A percentile compares a stretch with the other conserved stretches of the same genome.
These are phyloP conservation scores for Phrynosoma platyrhinos DNA, from an alignment of 2,113 vertebrate species.

Conservation along the genomic window DNA sequence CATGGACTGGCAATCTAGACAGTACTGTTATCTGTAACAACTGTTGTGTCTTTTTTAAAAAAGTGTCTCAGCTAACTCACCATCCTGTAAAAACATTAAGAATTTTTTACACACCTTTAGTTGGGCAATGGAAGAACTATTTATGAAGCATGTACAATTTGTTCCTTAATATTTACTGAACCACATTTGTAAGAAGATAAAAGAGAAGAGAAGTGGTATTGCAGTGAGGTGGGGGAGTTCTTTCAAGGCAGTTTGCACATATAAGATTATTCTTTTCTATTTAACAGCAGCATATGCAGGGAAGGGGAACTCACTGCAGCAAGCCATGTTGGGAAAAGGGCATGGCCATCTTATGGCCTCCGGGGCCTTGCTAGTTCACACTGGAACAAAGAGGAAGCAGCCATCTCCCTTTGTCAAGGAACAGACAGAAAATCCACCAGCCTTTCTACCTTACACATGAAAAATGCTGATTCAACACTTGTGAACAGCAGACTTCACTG, in stretches of 20 bases:
- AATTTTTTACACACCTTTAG: background rate
- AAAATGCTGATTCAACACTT: background rate
- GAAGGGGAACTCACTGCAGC: background rate
- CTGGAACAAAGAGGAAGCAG: background rate
- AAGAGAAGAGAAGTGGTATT: too few species aligned
- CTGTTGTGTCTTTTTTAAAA: background rate
- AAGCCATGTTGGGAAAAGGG: background rate
- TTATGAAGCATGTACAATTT: background rate
- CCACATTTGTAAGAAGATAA: background rate
- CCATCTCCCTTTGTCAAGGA: background rate
- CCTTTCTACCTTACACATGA: background rate
- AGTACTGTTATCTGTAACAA: background rate
- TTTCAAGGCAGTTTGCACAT: background rate
- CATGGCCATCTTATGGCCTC: background rate
- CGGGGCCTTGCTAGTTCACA: background rate
- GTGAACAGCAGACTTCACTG: background rate
- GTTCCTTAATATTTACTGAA: background rate
- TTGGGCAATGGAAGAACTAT: background rate
- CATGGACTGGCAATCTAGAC: background rate
- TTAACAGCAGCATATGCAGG: background rate
- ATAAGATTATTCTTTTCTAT: background rate
- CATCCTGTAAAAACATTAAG: background rate
- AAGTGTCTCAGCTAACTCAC: background rate
- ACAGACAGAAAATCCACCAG: background rate
- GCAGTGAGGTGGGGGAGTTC: background rate